Base-by-base conservation (phyloP, 2,113 vertebrate species). In the Nibea albiflora region DNA sequence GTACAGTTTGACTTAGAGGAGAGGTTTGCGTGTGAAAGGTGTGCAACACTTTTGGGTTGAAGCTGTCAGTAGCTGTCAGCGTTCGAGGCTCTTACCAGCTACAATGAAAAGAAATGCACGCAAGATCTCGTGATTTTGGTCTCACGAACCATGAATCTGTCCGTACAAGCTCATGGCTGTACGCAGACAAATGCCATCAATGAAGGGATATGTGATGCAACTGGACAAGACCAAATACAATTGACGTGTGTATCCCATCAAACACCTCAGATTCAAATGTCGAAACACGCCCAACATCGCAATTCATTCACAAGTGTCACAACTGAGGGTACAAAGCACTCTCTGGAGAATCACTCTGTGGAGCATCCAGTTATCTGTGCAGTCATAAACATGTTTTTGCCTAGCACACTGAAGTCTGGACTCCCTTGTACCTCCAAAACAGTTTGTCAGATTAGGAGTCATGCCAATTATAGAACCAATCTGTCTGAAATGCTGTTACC, bases 291-390 rank as follows among this genome's bases (percentile, higher is more conserved):
- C 10, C 4, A 50, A 57, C 58, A n/a, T 57, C n/a, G 39, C 10
- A 47, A 11, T 73, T 15, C 60, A 80, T 47, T 35, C 68, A 14
- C 50, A 64, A 9, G n/a, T 71, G 66, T 71, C 67, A 31, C 52
- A 39, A 19, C 31, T n/a, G 22, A 31, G 22, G 47, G 7, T 44
- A 78, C 46, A 62, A 62, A 53, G 57, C 49, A 31, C 22, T 56
- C 12, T 11, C 22, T 31, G 35, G 35, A 39, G 35, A 61, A 26
- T 64, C 28, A 3, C 42, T 68, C 24, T 20, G 73, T 54, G 9
- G 22, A 64, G 24, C 62, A 49, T 60, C 42, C 31, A 44, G 42
- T 72, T 26, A 71, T 71, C 52, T 62, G 17, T 19, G 47, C 67
- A 35, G 67, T 54, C 47, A 70, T 53, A 42, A 15, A 61, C 31